Percentiles rank a stretch among this genome's conserved stretches.
phyloP scores from a whole-genome alignment of 2,888 invertebrate genomes.

The Dorcus hopei region DNA sequence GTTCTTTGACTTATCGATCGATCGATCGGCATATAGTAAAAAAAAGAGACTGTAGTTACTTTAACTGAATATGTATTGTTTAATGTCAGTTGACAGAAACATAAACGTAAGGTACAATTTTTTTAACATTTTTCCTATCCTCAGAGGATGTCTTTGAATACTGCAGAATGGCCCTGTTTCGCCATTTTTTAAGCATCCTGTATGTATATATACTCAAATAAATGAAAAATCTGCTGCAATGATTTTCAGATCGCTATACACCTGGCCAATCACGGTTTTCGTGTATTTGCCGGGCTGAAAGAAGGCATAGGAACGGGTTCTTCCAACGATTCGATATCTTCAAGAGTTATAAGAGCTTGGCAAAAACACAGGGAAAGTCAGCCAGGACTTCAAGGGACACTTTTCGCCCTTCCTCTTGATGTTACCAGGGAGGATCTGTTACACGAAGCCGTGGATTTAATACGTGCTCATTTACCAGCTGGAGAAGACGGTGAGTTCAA shows the following conservation, averaged over 20 bases:
- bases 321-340: conserved; percentile 59
- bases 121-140: no score
- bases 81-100: no score
- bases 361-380: conserved; percentile 47
- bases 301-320: conserved; percentile 55
- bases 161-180: no score
- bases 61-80: no score
- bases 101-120: no score
- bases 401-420: conserved; percentile 72
- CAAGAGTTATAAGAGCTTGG: conserved; percentile 53
- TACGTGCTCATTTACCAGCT: conserved; percentile 76
- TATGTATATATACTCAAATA: neutral
- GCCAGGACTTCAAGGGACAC: conserved; percentile 42
- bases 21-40: no score
- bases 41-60: no score
- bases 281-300: conserved; percentile 73
- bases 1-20: no score
- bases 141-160: no score
- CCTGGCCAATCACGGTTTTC: conserved; percentile 68
- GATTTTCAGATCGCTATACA: conserved; percentile 62
- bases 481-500: conserved; percentile 69
- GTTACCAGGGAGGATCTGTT: conserved; percentile 77
- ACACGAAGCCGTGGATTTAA: conserved; percentile 74
- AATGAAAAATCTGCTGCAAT: conserved; percentile 1
- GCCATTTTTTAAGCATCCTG: no score